Evolutionary conservation across 2,888 invertebrate species (phyloP).

Genomic region (Andricus quercusramuli): DNA sequence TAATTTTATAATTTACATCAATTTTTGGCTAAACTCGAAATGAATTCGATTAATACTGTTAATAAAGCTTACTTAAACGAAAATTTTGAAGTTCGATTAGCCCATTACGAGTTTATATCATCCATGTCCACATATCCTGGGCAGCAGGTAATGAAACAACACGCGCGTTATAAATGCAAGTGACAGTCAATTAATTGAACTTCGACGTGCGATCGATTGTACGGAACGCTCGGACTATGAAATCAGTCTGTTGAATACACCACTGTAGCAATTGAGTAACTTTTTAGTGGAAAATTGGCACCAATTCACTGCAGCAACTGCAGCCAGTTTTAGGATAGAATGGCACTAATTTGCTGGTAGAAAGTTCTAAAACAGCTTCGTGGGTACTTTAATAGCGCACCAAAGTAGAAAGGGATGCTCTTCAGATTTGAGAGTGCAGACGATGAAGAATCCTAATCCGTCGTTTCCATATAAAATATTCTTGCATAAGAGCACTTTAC

Average conservation of each 20-base stretch:
- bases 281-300: slow-evolving; percentile 18
- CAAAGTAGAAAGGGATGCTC: slow-evolving; percentile 2
- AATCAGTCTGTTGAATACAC: slow-evolving; percentile 14
- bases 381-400: not conserved
- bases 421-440: not conserved
- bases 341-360: slow-evolving; percentile 1
- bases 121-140: not conserved
- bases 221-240: slow-evolving; percentile 7
- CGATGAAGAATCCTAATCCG: not conserved
- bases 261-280: not conserved
- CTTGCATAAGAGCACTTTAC: too few relatives aligned
- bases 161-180: not conserved
- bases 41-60: too few relatives aligned
- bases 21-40: too few relatives aligned
- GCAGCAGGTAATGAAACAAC: not conserved
- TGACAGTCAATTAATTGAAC: slow-evolving; percentile 31
- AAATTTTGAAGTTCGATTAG: not conserved
- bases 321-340: slow-evolving; percentile 1
- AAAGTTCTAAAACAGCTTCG: not conserved
- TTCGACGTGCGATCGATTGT: slow-evolving; percentile 5
- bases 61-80: too few relatives aligned
- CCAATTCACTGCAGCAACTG: not conserved
- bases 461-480: too few relatives aligned
- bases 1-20: too few relatives aligned
- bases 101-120: not conserved